Conservation (phyloP, 2,888 invertebrate genomes). For the Scaptodrosophila latifasciaeformis region DNA sequence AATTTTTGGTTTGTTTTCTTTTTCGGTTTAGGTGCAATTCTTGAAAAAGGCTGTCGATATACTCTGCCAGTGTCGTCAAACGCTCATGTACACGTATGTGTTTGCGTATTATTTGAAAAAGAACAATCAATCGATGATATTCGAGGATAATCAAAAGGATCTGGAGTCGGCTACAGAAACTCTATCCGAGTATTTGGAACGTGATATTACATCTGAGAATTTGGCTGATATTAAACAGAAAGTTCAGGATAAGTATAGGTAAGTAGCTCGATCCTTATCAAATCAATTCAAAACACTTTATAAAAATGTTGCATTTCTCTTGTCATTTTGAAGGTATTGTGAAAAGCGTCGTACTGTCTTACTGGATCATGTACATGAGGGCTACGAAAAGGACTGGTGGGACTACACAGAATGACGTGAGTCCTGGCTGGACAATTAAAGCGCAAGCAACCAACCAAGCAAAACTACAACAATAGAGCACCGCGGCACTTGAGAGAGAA, state of each 20-base stretch:
- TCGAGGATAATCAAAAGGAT: constrained; percentile 99
- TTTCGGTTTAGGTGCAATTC: constrained; percentile 88
- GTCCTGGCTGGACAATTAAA: constrained; percentile 64
- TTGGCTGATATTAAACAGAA: constrained; percentile 98
- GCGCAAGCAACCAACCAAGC: background rate
- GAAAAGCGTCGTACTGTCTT: constrained; percentile 96
- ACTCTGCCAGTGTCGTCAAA: constrained; percentile 96
- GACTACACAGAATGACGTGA: constrained; percentile 88
- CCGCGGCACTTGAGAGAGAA: constrained; percentile 6
- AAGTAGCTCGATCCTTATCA: constrained; percentile 41
- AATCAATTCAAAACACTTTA: no score
- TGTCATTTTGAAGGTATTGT: constrained; percentile 91
- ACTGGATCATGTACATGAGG: constrained; percentile 98
- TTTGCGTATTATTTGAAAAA: constrained; percentile 98
- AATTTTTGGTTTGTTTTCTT: background rate
- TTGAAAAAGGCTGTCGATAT: constrained; percentile 98
- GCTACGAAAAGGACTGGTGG: constrained; percentile 99
- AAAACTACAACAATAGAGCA: background rate
- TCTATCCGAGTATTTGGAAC: constrained; percentile 96
- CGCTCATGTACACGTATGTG: constrained; percentile 99
- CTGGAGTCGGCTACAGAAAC: constrained; percentile 98
- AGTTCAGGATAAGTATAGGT: constrained; percentile 98
- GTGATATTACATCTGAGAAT: constrained; percentile 98
- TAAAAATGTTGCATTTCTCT: no score
- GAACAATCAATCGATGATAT: constrained; percentile 99